Percentiles rank a stretch among this genome's conserved stretches.
Conservation (phyloP, 1,140 invertebrate species). For the Trichonephila inaurata region DNA sequence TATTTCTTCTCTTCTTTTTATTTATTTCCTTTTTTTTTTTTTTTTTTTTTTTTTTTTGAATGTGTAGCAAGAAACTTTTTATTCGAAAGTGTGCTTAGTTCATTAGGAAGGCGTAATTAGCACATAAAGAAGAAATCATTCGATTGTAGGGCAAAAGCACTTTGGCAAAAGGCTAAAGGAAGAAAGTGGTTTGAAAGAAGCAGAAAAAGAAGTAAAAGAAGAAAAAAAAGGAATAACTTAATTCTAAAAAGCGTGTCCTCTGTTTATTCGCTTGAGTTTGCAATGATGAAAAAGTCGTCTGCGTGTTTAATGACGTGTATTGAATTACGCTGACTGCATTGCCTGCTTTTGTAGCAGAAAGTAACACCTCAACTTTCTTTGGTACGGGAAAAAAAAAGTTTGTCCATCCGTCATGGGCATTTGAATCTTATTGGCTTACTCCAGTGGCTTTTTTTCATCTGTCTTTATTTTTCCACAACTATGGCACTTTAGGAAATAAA, state of each 20-base stretch:
- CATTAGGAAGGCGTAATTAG: conserved; percentile 75
- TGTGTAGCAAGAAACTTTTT: conserved; percentile 56
- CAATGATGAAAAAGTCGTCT: conserved; percentile 73
- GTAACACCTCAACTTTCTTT: conserved; percentile 70
- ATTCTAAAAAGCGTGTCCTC: conserved; percentile 72
- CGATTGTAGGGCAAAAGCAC: conserved; percentile 44
- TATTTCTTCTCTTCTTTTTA: not conserved
- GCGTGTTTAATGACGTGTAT: conserved; percentile 74
- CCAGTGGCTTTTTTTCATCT: not conserved
- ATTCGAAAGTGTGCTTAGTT: conserved; percentile 63
- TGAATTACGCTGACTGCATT: conserved; percentile 55
- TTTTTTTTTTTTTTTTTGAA: too few relatives aligned
- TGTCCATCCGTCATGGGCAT: not conserved
- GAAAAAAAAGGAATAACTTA: conserved; percentile 45
- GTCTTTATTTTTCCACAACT: not conserved
- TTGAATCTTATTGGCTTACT: not conserved
- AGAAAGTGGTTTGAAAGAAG: conserved; percentile 3
- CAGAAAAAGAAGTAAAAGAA: conserved; percentile 3
- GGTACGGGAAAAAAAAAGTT: not conserved
- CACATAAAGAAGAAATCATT: conserved; percentile 62
- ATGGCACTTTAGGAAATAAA: too few relatives aligned
- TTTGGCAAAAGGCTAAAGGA: not conserved
- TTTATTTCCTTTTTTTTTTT: conserved; percentile 25
- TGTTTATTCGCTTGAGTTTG: conserved; percentile 73
- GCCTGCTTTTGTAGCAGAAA: conserved; percentile 37